Evolutionary conservation across 2,113 vertebrate genomes (phyloP).

Genomic region (Scomber scombrus): DNA sequence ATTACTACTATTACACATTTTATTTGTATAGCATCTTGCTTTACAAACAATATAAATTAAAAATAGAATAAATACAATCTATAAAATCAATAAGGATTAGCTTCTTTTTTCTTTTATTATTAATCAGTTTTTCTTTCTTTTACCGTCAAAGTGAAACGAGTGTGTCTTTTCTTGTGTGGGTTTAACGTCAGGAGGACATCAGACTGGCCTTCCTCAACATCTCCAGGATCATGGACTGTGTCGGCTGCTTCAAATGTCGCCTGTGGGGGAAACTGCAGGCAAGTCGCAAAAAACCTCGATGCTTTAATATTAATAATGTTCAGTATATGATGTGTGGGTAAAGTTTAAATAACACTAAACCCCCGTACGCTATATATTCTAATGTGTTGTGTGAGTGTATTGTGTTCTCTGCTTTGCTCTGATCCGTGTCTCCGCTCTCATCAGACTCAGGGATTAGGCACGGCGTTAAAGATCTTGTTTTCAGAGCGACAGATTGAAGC

Average conservation of each 20-base stretch:
- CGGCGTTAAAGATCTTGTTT: constrained; percentile 93
- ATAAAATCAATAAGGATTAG: no score
- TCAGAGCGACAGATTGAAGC: constrained; percentile 91
- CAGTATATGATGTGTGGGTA: no score
- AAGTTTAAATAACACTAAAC: no score
- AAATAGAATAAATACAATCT: no score
- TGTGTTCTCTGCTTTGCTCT: constrained; percentile 9
- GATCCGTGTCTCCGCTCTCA: constrained; percentile 1
- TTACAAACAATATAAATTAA: no score
- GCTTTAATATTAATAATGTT: not conserved
- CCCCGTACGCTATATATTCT: no score
- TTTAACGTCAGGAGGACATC: constrained; percentile 88
- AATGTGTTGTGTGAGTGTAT: not conserved
- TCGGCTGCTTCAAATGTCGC: constrained; percentile 95
- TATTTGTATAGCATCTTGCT: no score
- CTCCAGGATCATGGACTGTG: constrained; percentile 96
- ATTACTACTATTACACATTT: no score
- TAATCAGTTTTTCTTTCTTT: not conserved
- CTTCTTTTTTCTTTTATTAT: not conserved
- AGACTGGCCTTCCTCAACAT: constrained; percentile 93
- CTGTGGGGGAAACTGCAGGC: constrained; percentile 97
- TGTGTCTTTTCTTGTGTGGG: constrained; percentile 9
- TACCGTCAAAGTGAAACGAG: not conserved
- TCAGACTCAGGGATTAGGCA: constrained; percentile 95
- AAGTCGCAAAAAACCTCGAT: not conserved